These are phyloP conservation scores for Halictus quadricinctus DNA, from an alignment of 2,888 invertebrate species.

Conservation along the genomic window DNA sequence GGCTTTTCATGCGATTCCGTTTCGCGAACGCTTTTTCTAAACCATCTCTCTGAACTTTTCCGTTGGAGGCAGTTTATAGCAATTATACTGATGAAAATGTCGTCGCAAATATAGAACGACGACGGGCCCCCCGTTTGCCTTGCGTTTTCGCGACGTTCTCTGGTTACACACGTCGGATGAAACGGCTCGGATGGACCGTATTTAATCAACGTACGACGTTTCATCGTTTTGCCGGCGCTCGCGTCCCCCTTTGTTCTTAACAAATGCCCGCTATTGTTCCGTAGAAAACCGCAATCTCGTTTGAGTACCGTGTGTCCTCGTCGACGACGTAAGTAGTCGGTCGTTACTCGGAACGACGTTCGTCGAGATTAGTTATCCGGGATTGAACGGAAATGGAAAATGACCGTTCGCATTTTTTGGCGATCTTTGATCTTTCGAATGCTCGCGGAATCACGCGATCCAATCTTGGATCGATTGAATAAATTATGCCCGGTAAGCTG, in stretches of 20 bases:
- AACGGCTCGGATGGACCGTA: neutral
- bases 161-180: neutral
- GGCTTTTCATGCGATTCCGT: slow-evolving; percentile 6
- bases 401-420: neutral
- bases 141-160: neutral
- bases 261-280: neutral
- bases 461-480: neutral
- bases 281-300: neutral
- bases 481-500: neutral
- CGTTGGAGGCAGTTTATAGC: neutral
- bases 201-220: slow-evolving; percentile 5
- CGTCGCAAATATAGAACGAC: neutral
- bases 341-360: neutral
- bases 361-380: neutral
- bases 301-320: neutral
- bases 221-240: neutral
- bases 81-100: slow-evolving; percentile 15
- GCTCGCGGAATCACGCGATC: neutral
- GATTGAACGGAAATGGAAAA: neutral
- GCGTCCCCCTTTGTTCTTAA: neutral
- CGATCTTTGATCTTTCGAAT: neutral
- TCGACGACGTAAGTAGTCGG: neutral
- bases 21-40: slow-evolving; percentile 1
- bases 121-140: neutral
- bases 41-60: neutral